These are phyloP conservation scores for Heliconius ethilla DNA, from an alignment of 2,888 invertebrate species.

Conservation along the genomic window DNA sequence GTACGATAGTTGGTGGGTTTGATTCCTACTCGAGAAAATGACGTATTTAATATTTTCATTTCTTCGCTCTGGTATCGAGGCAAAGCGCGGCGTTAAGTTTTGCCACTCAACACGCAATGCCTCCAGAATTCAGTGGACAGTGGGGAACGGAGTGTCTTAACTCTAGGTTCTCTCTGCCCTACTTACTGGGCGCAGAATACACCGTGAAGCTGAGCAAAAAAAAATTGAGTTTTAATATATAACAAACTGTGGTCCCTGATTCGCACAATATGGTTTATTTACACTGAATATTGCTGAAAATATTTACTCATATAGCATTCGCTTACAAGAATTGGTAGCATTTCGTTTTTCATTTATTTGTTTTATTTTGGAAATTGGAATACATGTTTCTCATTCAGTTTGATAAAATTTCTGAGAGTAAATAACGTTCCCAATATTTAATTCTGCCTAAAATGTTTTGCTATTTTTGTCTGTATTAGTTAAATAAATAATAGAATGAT, in stretches of 20 bases:
- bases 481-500: conserved; percentile 8
- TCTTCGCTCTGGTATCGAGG: too few relatives aligned
- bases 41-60: too few relatives aligned
- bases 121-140: too few relatives aligned
- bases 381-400: conserved; percentile 12
- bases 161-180: too few relatives aligned
- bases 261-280: neutral
- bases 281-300: neutral
- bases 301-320: conserved; percentile 3
- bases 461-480: neutral
- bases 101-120: too few relatives aligned
- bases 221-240: too few relatives aligned
- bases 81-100: too few relatives aligned
- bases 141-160: too few relatives aligned
- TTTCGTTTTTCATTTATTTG: conserved; percentile 15
- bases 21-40: too few relatives aligned
- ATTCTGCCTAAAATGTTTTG: conserved; percentile 1
- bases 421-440: neutral
- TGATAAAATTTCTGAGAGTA: conserved; percentile 1
- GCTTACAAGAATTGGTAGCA: conserved; percentile 11
- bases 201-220: too few relatives aligned
- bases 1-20: too few relatives aligned
- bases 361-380: conserved; percentile 13
- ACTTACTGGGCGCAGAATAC: too few relatives aligned
- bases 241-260: neutral